Base-by-base conservation (phyloP, 2,797 vertebrate species). In the Myotis daubentonii region DNA sequence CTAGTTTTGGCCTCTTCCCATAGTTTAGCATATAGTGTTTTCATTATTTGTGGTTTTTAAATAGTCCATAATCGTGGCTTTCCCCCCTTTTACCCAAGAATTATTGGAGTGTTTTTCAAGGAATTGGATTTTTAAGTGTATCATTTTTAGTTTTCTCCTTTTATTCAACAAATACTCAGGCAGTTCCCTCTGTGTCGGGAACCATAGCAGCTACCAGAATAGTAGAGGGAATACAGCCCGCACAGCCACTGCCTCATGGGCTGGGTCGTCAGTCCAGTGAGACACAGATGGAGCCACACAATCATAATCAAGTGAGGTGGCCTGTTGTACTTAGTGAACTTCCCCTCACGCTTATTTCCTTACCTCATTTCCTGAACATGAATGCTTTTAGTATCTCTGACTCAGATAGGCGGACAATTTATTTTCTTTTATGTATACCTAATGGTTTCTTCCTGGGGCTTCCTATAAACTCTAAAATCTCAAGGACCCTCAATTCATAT, bases 401-500 rank as follows among this genome's bases (percentile, higher is more conserved):
- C n/a, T 78, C n/a, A 1, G 12, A 41, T 36, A 71, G 74, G 68
- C 86, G 55, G 30, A 22, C 47, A 20, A 23, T 80, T 53, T 84
- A 17, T 84, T 81, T 92, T 76, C 80, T 93, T 36, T 1, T 55
- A 5, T n/a, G 7, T 70, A 57, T 65, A 81, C 89, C 70, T 89
- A 28, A 66, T 81, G 66, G 19, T 41, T 83, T 86, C 57, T 91
- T 95, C 82, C 57, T 30, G 41, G 89, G 84, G 20, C 38, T 85
- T 79, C 38, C 38, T 62, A 36, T 88, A 85, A 93, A 74, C 82
- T 84, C 76, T 94, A 36, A 93, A 75, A 68, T 87, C 57, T 93
- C 53, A 85, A 86, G 74, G 55, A 90, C 28, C 19, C 16, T 95
- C 30, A 78, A 16, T 33, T 66, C 17, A 25, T 33, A 20, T 10